Base-by-base conservation (phyloP, 2,113 vertebrate species). In the Falcunculus frontatus region DNA sequence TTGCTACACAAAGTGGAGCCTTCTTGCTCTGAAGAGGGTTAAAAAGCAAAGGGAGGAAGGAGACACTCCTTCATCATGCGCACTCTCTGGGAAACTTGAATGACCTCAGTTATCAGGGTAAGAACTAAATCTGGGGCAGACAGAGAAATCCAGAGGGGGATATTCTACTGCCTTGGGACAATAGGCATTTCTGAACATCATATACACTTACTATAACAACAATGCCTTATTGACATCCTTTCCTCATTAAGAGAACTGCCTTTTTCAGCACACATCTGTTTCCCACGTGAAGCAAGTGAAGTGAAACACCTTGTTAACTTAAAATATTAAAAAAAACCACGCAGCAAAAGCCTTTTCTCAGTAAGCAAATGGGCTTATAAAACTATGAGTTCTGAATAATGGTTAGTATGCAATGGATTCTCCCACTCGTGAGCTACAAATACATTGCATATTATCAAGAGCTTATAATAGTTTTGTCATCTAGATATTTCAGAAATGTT, bases 391-490 rank as follows among this genome's bases (percentile, higher is more conserved):
- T 88, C 39, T 90, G 75, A 93, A 74, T 55, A 78, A 67, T 33
- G 3, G 35, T 81, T 84, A 53, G 11, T 52, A 44, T 86, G 60
- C 13, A 83, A 44, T 49, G 47, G 60, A 80, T 90, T 90, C 47
- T 94, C 82, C 85, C 85, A 92, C 92, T 86, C 85, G 78, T 19
- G 44, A 93, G 15, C 82, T 56, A 74, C 82, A 93, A 93, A 88
- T 90, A 88, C 11, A 72, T 16, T 41, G 35, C 27, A 67, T 74
- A 41, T 39, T 35, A 72, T 78, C 30, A 86, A 64, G 9, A n/a
- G 18, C 27, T 93, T 95, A 86, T 75, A 95, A 81, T 84, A 93
- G 52, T 86, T 88, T 94, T 90, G 44, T 60, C 92, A 95, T 81
- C 39, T 81, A 90, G 52, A 22, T 33, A 13, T 86, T 90, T 95